A percentile compares a stretch with the other conserved stretches of the same genome.
Conservation (phyloP, 2,113 vertebrate genomes). For the pig (Sus scrofa) region T2T-Sscrofa CM000824.6:156468001-156468500, state of each 20-base stretch:
- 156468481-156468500: no score
- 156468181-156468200: background rate
- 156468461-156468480: no score
- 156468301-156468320: no score
- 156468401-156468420: background rate
- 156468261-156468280: background rate
- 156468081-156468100: background rate
- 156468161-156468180: no score
- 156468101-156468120: background rate
- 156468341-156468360: fast-evolving
- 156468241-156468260: background rate
- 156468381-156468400: background rate
- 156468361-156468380: background rate
- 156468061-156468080: background rate
- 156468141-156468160: no score
- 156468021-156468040: background rate
- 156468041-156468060: background rate
- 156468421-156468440: no score
- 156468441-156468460: no score
- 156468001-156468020: background rate
- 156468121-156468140: no score
- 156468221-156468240: no score
- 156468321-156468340: no score
- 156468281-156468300: background rate
- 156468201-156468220: no score